Percentiles rank a stretch among this genome's conserved stretches.
Evolutionary conservation across 2,888 invertebrate species (phyloP).

Genomic region (Drosophila sordidula): DNA sequence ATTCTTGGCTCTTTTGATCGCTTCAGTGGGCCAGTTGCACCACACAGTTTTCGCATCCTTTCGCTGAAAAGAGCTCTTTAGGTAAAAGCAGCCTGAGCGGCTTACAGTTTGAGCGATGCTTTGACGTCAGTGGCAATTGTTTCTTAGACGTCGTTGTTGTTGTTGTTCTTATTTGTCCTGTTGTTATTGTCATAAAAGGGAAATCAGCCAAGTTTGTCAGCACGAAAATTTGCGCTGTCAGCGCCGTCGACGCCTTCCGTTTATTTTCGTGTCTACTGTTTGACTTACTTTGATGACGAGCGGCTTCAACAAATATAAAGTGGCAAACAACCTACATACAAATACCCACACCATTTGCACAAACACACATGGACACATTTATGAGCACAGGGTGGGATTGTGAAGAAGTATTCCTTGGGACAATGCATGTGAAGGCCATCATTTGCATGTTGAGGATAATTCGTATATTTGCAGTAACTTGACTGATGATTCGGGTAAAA

Average conservation of each 20-base stretch:
- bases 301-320: conserved; percentile 39
- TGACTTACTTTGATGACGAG: conserved; percentile 50
- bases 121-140: conserved; percentile 48
- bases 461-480: neutral
- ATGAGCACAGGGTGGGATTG: conserved; percentile 13
- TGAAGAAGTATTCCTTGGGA: neutral
- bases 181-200: conserved; percentile 42
- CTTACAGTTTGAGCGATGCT: conserved; percentile 37
- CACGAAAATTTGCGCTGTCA: conserved; percentile 53
- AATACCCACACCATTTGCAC: neutral
- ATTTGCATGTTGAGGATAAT: neutral
- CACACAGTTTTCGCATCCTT: conserved; percentile 6
- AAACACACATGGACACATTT: conserved; percentile 11
- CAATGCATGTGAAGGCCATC: neutral
- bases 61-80: conserved; percentile 8
- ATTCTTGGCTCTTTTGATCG: conserved; percentile 9
- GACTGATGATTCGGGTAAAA: too few species aligned
- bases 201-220: conserved; percentile 44
- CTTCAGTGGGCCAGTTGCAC: neutral
- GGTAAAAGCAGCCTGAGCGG: conserved; percentile 11
- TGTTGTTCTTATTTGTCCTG: conserved; percentile 14
- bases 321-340: conserved; percentile 21
- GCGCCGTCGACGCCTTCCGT: conserved; percentile 44
- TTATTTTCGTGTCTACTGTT: conserved; percentile 32
- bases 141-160: conserved; percentile 9